Base-by-base conservation (phyloP, 1,140 invertebrate genomes). In the Eueides isabella region DNA sequence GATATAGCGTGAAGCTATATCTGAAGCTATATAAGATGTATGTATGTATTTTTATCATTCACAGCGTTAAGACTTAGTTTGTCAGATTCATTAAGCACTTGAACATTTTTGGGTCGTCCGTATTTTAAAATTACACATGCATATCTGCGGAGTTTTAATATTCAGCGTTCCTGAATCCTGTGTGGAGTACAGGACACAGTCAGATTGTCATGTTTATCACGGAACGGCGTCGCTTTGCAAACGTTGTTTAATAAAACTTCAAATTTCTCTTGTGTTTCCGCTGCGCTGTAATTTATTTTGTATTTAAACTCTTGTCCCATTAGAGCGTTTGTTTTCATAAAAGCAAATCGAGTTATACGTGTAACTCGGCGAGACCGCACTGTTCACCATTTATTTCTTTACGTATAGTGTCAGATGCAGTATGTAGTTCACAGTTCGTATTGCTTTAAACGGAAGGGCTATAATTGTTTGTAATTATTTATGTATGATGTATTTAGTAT, bases 331-430 rank as follows among this genome's bases (percentile, higher is more conserved):
- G 85, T 89, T 85, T 87, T 85, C 83, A 90, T 85, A 90, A 87
- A 89, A 79, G 85, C 81, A 90, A 92, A 92, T 91, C 85, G 81
- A 90, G 83, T 91, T 91, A 92, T 82, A 84, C 80, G 77, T 82
- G 83, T 83, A 86, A 88, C 80, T 76, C 79, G 72, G 80, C 79
- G 83, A 72, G 78, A 77, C 82, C 80, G 79, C 75, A 79, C 76
- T 73, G 84, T 84, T 85, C 85, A 84, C 82, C 84, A 81, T 91
- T 90, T 92, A 86, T 90, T 90, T 87, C 72, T 78, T 84, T 85
- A 80, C 84, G 77, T 85, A 76, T 80, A 78, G 67, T 68, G 66
- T 72, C 74, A 62, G 68, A 35, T 30, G 67, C 33, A 62, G 26
- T 26, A 11, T 68, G 35, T 38, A 30, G 23, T 61, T 5, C 33